These are phyloP conservation scores for Battus philenor DNA, from an alignment of 1,140 invertebrate species.

Conservation along the genomic window DNA sequence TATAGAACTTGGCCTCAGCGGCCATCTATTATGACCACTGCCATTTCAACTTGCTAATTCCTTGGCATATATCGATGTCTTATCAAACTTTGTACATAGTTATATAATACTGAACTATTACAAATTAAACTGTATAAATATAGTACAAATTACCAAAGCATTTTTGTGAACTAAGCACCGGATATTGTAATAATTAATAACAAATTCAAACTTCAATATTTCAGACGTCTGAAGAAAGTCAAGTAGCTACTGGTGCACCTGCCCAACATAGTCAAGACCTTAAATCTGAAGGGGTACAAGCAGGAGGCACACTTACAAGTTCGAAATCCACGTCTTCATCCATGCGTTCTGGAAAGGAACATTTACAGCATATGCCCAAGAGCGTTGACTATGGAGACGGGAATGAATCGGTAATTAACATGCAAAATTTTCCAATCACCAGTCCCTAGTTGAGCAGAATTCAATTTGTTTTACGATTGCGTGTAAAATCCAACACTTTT, in stretches of 20 bases:
- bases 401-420: constrained; percentile 81
- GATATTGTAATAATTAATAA: no score
- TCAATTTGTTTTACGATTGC: no score
- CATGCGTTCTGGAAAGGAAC: constrained; percentile 78
- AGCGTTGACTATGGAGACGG: constrained; percentile 86
- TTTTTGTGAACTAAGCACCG: no score
- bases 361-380: constrained; percentile 81
- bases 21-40: no score
- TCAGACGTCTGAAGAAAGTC: constrained; percentile 73
- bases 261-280: constrained; percentile 74
- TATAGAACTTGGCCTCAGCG: no score
- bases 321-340: constrained; percentile 78
- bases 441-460: neutral
- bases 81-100: no score
- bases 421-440: constrained; percentile 24
- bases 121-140: no score
- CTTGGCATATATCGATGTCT: no score
- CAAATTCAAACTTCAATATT: constrained; percentile 18
- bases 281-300: constrained; percentile 89
- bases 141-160: no score
- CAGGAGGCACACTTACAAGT: constrained; percentile 80
- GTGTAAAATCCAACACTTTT: no score
- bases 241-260: constrained; percentile 43
- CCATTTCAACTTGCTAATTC: no score
- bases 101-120: no score